A percentile compares a stretch with the other conserved stretches of the same genome.
Evolutionary conservation across 2,797 vertebrate genomes (phyloP).

Genomic region (Lithobates pipiens): DNA sequence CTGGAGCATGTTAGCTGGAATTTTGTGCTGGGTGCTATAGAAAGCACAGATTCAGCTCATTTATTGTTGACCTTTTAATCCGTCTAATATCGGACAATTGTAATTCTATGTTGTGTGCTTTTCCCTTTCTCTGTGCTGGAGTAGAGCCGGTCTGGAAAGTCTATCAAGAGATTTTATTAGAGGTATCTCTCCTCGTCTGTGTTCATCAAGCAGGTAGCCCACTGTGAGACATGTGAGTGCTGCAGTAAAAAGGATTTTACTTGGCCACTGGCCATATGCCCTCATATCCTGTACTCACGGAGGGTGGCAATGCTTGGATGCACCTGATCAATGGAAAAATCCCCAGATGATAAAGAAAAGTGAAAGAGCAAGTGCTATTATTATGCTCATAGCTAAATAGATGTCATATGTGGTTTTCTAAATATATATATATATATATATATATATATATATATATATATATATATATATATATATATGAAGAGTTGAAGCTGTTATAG

Average conservation of each 20-base stretch:
- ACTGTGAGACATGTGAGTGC: conserved; percentile 52
- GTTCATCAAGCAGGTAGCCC: conserved; percentile 36
- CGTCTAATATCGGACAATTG: background rate
- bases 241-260: conserved; percentile 42
- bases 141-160: conserved; percentile 30
- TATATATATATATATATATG: too few species aligned
- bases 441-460: too few species aligned
- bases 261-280: conserved; percentile 50
- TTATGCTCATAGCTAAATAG: conserved; percentile 23
- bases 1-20: background rate
- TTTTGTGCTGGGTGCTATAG: background rate
- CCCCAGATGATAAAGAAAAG: conserved; percentile 54
- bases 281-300: conserved; percentile 51
- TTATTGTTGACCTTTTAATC: background rate
- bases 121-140: background rate
- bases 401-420: conserved; percentile 31
- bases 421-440: background rate
- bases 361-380: conserved; percentile 31
- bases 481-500: too few species aligned
- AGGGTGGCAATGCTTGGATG: conserved; percentile 52
- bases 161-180: conserved; percentile 35
- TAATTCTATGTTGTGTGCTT: conserved; percentile 8
- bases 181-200: conserved; percentile 40
- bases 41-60: background rate
- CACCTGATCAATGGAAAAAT: conserved; percentile 54